A percentile compares a stretch with the other conserved stretches of the same genome.
These are phyloP conservation scores for Micronycteris hirsuta DNA, from an alignment of 2,113 vertebrate genomes.

Conservation along the genomic window DNA sequence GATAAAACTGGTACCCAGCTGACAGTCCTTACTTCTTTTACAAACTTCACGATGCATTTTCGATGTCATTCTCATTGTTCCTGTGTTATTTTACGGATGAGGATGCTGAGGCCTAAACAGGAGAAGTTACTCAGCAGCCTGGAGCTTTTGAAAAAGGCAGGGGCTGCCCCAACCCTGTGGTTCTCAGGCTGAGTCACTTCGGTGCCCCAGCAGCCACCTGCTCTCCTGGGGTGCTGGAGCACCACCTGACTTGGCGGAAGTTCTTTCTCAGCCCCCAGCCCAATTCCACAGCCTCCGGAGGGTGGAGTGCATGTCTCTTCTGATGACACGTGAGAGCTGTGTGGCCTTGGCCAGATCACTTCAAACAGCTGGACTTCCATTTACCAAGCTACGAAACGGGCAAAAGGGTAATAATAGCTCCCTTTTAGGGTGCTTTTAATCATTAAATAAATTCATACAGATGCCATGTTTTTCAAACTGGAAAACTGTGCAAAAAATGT, in stretches of 20 bases:
- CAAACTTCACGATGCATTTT: not conserved
- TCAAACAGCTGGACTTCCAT: not conserved
- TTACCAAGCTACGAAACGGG: not conserved
- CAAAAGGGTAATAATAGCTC: not conserved
- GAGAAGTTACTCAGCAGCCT: not conserved
- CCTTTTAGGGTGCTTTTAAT: not conserved
- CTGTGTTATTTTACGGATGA: not conserved
- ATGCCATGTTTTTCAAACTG: not conserved
- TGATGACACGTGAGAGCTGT: rapidly evolving
- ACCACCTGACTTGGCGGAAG: not conserved
- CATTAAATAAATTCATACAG: not conserved
- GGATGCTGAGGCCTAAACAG: not conserved
- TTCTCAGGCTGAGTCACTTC: rapidly evolving
- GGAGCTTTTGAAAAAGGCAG: too few relatives aligned
- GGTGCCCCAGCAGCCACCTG: too few relatives aligned
- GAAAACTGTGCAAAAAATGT: not conserved
- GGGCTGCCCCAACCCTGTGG: not conserved
- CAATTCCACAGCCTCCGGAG: rapidly evolving
- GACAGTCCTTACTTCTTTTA: too few relatives aligned
- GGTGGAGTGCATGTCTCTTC: not conserved
- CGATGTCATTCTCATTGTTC: not conserved
- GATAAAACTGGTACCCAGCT: not conserved
- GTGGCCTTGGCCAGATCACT: not conserved
- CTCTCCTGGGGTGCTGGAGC: not conserved
- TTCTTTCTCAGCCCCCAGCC: not conserved